Conservation (phyloP, 2,888 invertebrate genomes). For the Amphiduros pacificus region DNA sequence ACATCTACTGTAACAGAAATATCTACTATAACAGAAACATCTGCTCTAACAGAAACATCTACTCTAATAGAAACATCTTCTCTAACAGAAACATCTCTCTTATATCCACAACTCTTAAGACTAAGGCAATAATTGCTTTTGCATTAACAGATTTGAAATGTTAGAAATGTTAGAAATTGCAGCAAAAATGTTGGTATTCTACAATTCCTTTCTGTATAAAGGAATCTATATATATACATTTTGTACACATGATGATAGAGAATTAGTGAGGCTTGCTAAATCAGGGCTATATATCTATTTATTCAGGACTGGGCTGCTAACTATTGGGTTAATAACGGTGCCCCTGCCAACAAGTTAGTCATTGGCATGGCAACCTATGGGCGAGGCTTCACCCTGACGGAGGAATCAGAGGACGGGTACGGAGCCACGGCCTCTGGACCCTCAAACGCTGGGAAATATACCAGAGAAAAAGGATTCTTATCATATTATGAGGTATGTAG, state of each 20-base stretch:
- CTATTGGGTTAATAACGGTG: constrained; percentile 41
- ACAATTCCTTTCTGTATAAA: neutral
- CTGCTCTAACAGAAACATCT: too few relatives aligned
- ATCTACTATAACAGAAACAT: too few relatives aligned
- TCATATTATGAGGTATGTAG: constrained; percentile 46
- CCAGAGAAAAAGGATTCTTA: constrained; percentile 39
- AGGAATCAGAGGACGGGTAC: constrained; percentile 25
- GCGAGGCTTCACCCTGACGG: constrained; percentile 36
- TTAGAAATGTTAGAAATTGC: too few relatives aligned
- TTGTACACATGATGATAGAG: neutral
- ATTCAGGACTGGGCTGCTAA: constrained; percentile 39
- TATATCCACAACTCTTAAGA: too few relatives aligned
- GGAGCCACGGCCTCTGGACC: constrained; percentile 36
- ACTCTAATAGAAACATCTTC: too few relatives aligned
- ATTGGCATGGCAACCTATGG: constrained; percentile 45
- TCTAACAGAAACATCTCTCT: too few relatives aligned
- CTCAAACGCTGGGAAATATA: constrained; percentile 36
- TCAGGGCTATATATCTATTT: neutral
- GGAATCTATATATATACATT: neutral
- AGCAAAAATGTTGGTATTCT: too few relatives aligned
- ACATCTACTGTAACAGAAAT: too few relatives aligned
- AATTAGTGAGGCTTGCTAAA: neutral
- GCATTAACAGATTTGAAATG: too few relatives aligned
- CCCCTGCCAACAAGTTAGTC: constrained; percentile 37
- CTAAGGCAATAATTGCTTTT: too few relatives aligned